Evolutionary conservation across 2,797 vertebrate genomes (phyloP).

Genomic region (Sarcoramphus papa): DNA sequence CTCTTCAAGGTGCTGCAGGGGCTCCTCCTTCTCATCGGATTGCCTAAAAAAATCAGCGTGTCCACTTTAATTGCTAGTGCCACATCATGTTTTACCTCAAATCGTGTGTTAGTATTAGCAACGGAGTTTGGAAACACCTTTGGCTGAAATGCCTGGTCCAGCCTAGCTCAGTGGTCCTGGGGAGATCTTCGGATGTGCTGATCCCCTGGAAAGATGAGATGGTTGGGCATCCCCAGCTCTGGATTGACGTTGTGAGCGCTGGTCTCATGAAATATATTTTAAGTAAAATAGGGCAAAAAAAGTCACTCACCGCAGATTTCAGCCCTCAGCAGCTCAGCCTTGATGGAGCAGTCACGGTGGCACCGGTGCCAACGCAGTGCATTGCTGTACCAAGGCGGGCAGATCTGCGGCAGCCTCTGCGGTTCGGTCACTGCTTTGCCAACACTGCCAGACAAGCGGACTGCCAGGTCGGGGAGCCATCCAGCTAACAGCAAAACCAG

Average conservation of each 20-base stretch:
- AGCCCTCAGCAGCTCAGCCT: neutral
- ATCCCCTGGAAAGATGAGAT: neutral
- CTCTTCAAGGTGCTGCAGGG: neutral
- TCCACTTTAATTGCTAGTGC: fast-evolving
- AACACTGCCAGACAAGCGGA: neutral
- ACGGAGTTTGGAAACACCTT: neutral
- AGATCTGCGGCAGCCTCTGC: neutral
- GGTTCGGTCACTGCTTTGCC: neutral
- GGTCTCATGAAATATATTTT: neutral
- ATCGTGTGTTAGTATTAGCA: fast-evolving
- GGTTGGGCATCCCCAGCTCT: neutral
- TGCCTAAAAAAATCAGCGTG: neutral
- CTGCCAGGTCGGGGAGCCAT: neutral
- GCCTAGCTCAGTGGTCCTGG: neutral
- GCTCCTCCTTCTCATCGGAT: neutral
- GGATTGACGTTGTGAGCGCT: neutral
- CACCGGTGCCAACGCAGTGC: neutral
- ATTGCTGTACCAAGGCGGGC: neutral
- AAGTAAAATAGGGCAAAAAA: neutral
- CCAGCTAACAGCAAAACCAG: neutral
- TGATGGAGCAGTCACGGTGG: neutral
- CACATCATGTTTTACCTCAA: neutral
- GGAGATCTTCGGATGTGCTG: neutral
- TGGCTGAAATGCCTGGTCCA: neutral
- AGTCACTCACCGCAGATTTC: neutral